Conservation (phyloP, 1,140 invertebrate species). For the Bombus impatiens region DNA sequence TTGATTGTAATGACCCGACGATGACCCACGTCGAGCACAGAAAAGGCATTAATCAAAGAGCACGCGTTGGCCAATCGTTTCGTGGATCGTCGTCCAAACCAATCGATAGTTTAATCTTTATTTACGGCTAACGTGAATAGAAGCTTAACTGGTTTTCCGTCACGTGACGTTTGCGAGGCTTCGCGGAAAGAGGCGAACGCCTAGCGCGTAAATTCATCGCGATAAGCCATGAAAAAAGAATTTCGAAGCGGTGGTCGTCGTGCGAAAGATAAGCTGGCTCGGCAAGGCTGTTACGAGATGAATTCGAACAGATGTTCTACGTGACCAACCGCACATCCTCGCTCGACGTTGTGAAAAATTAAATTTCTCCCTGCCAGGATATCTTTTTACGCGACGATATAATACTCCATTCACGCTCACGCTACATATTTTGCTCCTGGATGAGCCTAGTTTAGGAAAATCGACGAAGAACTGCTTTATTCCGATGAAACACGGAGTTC, state of each 20-base stretch:
- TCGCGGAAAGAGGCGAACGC: not conserved
- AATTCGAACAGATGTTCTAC: slow-evolving; percentile 5
- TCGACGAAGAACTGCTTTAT: not conserved
- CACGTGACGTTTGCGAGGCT: not conserved
- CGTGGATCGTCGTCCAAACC: not conserved
- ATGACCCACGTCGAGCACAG: not conserved
- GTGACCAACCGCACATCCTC: slow-evolving; percentile 6
- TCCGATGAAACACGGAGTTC: no score
- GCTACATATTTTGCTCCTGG: not conserved
- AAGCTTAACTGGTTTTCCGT: not conserved
- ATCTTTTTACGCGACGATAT: not conserved
- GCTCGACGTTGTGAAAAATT: not conserved
- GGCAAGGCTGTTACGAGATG: not conserved
- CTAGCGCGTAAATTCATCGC: not conserved
- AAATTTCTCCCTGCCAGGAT: not conserved
- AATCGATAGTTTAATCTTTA: not conserved
- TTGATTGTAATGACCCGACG: not conserved
- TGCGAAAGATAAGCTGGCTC: slow-evolving; percentile 6
- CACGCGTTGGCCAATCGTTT: no score
- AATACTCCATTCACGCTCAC: no score
- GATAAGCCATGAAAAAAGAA: slow-evolving; percentile 2
- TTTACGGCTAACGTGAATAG: not conserved
- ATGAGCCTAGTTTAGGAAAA: not conserved
- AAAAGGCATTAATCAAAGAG: not conserved
- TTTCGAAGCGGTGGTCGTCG: not conserved